Evolutionary conservation across 2,113 vertebrate genomes (phyloP), one percentile per base, ranked within the genome.

Genomic region (pig (Sus scrofa)): DNA sequence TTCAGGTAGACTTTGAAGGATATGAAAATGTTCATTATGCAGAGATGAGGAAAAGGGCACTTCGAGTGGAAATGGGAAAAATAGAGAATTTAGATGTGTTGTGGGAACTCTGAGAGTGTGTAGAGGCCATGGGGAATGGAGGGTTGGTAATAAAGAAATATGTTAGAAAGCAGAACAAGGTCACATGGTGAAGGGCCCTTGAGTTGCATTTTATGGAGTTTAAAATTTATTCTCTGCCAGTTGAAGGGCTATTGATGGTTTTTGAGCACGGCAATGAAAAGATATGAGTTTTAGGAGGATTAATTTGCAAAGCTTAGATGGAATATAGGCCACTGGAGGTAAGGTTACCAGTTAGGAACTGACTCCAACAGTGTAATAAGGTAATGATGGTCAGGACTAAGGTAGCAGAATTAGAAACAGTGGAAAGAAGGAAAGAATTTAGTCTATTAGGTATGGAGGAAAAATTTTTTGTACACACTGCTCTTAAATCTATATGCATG

Each of bases 111-210:
- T 75, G 44, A 81, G 34, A 65, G 16, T 20, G 18, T 19, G 56
- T 3, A 54, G 50, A 77, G 20, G 50, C 67, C 65, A 63, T 7
- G 19, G 20, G 11, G 34, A 70, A 89, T 62, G 7, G 2, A 54
- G 13, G 5, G 13, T 6, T 75, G 20, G 13, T 67, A 79, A 84
- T 67, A 77, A 95, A 89, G 52, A 78, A 88, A 73, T 39, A 84
- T 78, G 44, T 88, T 70, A 92, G n/a, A 86, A 86, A 87, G 44
- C 27, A 85, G 71, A 95, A 71, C 52, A 89, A 93, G 44, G 44
- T 81, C 65, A 92, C 74, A 32, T 6, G 20, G 44, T 19, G 2
- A 85, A 83, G 34, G 16, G 37, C 20, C 60, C 18, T 71, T 71
- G 62, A 86, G 50, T 70, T 94, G 27, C 37, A 62, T 56, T 67